These are phyloP conservation scores for Gortyna flavago DNA, from an alignment of 2,888 invertebrate genomes.

Conservation along the genomic window DNA sequence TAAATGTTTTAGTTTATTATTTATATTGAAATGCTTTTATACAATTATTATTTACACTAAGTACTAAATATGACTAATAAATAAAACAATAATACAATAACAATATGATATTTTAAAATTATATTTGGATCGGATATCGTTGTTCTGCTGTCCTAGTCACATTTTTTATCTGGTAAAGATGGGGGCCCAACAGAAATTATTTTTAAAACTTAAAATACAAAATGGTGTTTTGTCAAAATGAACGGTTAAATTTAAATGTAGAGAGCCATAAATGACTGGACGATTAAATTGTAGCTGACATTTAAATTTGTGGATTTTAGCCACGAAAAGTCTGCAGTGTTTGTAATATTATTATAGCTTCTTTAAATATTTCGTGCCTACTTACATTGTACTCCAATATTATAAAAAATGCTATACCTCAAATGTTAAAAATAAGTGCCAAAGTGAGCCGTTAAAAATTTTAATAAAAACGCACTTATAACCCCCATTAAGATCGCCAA, in stretches of 20 bases:
- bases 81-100: neutral
- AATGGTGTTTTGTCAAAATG: neutral
- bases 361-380: too few species aligned
- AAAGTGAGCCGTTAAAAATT: constrained; percentile 14
- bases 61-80: neutral
- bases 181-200: too few species aligned
- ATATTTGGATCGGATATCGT: neutral
- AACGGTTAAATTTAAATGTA: neutral
- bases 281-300: neutral
- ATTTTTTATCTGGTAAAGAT: neutral
- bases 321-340: neutral
- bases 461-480: constrained; percentile 58
- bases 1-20: neutral
- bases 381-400: neutral
- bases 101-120: neutral
- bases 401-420: neutral
- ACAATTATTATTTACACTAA: neutral
- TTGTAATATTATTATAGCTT: neutral
- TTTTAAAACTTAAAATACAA: neutral
- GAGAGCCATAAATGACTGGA: neutral
- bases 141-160: neutral
- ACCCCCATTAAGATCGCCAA: constrained; percentile 79
- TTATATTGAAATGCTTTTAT: neutral
- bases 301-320: neutral
- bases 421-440: constrained; percentile 11